Percentiles rank a stretch among this genome's conserved stretches.
Evolutionary conservation across 2,888 invertebrate species (phyloP).

Genomic region (Xanthia icteritia): DNA sequence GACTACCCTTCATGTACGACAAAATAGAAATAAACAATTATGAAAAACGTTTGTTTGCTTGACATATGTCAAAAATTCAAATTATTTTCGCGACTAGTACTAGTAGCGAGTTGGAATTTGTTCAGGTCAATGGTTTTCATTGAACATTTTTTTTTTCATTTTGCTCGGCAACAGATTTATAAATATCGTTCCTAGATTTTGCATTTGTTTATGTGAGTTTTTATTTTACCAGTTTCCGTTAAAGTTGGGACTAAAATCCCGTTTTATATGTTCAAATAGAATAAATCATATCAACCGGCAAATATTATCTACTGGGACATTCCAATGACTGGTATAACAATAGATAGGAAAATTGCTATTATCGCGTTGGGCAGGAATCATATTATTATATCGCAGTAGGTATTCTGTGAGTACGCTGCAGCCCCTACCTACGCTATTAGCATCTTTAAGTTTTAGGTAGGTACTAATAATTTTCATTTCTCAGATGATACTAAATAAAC

Average conservation of each 20-base stretch:
- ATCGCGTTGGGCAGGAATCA: background rate
- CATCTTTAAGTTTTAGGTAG: background rate
- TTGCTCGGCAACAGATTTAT: background rate
- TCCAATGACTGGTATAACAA: background rate
- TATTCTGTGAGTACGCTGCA: background rate
- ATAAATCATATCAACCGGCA: background rate
- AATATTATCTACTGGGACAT: background rate
- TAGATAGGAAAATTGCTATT: background rate
- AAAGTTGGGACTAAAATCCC: background rate
- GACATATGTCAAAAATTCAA: conserved; percentile 53
- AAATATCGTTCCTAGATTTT: background rate
- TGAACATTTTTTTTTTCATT: conserved; percentile 17
- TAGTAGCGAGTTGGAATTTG: conserved; percentile 8
- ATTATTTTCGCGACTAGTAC: conserved; percentile 30
- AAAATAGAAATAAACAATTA: conserved; percentile 25
- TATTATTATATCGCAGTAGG: background rate
- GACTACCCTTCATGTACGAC: conserved; percentile 21
- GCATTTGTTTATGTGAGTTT: background rate
- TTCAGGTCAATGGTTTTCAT: conserved; percentile 46
- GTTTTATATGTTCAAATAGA: background rate
- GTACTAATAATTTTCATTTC: too few species aligned
- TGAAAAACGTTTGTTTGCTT: conserved; percentile 40
- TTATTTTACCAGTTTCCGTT: background rate
- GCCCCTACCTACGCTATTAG: background rate
- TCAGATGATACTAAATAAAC: background rate